Base-by-base conservation (phyloP, 1,140 invertebrate species). In the Drosophila setifemur region DNA sequence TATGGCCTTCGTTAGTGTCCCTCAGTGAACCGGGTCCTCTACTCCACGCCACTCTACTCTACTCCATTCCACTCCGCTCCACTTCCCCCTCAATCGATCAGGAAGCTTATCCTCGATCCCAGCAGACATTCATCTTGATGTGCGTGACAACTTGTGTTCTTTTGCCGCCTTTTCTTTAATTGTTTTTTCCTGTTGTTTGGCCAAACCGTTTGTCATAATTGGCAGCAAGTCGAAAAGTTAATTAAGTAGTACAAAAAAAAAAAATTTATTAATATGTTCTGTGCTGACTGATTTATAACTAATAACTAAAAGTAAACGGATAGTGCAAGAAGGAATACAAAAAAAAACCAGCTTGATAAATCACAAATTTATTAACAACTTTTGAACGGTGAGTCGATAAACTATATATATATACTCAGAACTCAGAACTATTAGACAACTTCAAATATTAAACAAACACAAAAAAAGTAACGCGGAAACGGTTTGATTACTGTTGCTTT, bases 171-270 rank as follows among this genome's bases (percentile, higher is more conserved):
- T 44, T 44, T 21, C 12, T 35, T 70, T 57, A 18, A 49, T 69
- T 69, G 29, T 69, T 42, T 70, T 47, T 37, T 48, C 2, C 6
- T 48, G 35, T 69, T 69, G 14, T 33, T 49, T 5, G 11, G 29
- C 19, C 4, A 19, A 19, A 33, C 11, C 21, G 58, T 28, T 44
- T 26, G 31, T 37, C 31, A 12, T 12, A 16, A 52, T 40, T 52
- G 55, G 25, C 55, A 31, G 48, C 55, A 19, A 47, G 39, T n/a
- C 14, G 11, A 63, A 43, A 60, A 60, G 18, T 45, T 60, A 9
- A 37, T 28, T 37, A 44, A 58, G 26, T 11, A 28, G 21, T 26
- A 21, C 12, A 6, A 60, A 21, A 8, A 8, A 16, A 16, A 7
- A 14, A 16, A 43, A 11, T n/a, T 8, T 25, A 35, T 44, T 44